phyloP scores from a whole-genome alignment of 1,140 invertebrate genomes.

The Drosophila willistoni region DNA sequence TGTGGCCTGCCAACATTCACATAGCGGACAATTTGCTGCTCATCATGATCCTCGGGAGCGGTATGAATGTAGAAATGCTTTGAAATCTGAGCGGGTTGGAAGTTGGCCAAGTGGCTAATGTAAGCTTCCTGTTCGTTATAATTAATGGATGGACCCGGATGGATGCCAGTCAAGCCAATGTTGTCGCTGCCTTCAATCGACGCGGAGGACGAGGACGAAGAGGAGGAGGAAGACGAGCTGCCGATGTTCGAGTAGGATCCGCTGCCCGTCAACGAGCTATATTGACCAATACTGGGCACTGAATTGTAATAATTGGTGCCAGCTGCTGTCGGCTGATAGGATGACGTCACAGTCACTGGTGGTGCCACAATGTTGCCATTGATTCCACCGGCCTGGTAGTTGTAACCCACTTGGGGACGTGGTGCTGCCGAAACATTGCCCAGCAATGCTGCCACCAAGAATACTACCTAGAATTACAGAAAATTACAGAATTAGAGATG shows the following conservation, averaged over 20 bases:
- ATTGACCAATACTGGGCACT: conserved; percentile 52
- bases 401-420: conserved; percentile 68
- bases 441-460: conserved; percentile 55
- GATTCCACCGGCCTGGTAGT: conserved; percentile 55
- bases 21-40: conserved; percentile 82
- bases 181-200: conserved; percentile 30
- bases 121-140: conserved; percentile 84
- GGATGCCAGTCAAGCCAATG: conserved; percentile 59
- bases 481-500: background rate
- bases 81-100: conserved; percentile 86
- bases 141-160: conserved; percentile 61
- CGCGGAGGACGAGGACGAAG: background rate
- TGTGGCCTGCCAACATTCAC: conserved; percentile 85
- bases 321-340: conserved; percentile 76
- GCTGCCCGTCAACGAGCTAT: background rate
- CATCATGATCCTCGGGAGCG: conserved; percentile 88
- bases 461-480: conserved; percentile 32
- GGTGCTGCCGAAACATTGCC: conserved; percentile 48
- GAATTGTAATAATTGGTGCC: conserved; percentile 74
- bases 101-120: conserved; percentile 66
- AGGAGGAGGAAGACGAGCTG: background rate
- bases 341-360: conserved; percentile 44
- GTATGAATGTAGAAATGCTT: conserved; percentile 91
- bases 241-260: background rate
- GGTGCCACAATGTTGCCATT: conserved; percentile 35